Conservation (phyloP, 1,140 invertebrate genomes). For the Lepidurus arcticus region DNA sequence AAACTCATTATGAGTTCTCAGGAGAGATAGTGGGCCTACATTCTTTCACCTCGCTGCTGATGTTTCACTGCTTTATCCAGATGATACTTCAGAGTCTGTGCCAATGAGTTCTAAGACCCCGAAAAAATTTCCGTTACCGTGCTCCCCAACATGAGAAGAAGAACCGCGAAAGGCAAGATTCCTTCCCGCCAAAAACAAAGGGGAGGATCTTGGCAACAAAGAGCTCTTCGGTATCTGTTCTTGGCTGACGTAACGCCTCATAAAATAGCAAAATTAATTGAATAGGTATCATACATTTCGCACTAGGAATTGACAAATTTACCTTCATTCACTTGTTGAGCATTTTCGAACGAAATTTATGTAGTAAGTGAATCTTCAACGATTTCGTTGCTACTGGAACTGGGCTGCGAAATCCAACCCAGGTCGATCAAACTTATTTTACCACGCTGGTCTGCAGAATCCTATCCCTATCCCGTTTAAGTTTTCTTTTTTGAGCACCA, state of each 20-base stretch:
- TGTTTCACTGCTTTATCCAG: too few relatives aligned
- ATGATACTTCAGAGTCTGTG: too few relatives aligned
- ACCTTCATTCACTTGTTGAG: background rate
- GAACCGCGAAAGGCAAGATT: too few relatives aligned
- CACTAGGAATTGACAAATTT: background rate
- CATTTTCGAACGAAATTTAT: background rate
- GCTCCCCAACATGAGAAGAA: too few relatives aligned
- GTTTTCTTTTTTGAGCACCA: conserved; percentile 6
- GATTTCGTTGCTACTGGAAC: background rate
- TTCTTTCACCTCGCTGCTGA: too few relatives aligned
- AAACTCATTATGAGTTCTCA: too few relatives aligned
- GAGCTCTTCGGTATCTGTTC: background rate
- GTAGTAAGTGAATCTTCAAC: background rate
- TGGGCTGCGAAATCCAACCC: background rate
- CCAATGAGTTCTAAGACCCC: too few relatives aligned
- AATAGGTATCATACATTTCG: background rate
- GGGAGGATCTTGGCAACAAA: background rate
- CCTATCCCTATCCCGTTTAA: background rate
- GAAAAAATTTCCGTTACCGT: too few relatives aligned
- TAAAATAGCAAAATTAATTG: background rate
- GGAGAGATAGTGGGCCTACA: too few relatives aligned
- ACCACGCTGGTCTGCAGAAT: conserved; percentile 4
- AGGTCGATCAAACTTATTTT: background rate
- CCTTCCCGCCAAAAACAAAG: too few relatives aligned
- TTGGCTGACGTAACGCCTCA: background rate